A percentile compares a stretch with the other conserved stretches of the same genome.
These are phyloP conservation scores for Myiotriccus ornatus DNA, from an alignment of 2,797 vertebrate genomes.

Conservation along the genomic window DNA sequence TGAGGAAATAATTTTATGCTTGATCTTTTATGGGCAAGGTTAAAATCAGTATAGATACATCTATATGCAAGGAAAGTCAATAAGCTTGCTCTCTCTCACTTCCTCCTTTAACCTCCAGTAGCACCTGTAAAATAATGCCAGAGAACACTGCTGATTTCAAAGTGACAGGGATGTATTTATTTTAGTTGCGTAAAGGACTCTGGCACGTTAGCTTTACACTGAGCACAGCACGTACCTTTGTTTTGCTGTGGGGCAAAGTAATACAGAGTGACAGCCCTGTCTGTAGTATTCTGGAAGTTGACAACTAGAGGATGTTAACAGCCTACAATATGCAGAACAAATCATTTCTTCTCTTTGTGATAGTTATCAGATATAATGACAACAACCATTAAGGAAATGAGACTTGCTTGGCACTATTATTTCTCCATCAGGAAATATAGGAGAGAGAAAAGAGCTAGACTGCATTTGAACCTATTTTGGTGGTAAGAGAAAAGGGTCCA, in stretches of 20 bases:
- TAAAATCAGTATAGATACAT: constrained; percentile 53
- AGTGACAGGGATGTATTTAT: constrained; percentile 65
- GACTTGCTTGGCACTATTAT: not conserved
- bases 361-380: not conserved
- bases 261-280: not conserved
- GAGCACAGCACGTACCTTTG: constrained; percentile 11
- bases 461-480: not conserved
- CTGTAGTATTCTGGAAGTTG: not conserved
- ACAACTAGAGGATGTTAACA: constrained; percentile 38
- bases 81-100: not conserved
- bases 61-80: constrained; percentile 38
- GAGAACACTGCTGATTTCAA: constrained; percentile 4
- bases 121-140: not conserved
- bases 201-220: constrained; percentile 48
- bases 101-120: constrained; percentile 19
- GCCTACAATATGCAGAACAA: constrained; percentile 39
- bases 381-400: not conserved
- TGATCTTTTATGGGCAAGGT: constrained; percentile 66
- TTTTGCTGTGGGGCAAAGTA: constrained; percentile 65
- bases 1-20: constrained; percentile 69
- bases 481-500: not conserved
- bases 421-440: not conserved
- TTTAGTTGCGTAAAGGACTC: constrained; percentile 25
- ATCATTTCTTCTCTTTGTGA: not conserved
- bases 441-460: not conserved